phyloP scores from a whole-genome alignment of 2,797 vertebrate genomes.

The Pagetopsis macropterus region DNA sequence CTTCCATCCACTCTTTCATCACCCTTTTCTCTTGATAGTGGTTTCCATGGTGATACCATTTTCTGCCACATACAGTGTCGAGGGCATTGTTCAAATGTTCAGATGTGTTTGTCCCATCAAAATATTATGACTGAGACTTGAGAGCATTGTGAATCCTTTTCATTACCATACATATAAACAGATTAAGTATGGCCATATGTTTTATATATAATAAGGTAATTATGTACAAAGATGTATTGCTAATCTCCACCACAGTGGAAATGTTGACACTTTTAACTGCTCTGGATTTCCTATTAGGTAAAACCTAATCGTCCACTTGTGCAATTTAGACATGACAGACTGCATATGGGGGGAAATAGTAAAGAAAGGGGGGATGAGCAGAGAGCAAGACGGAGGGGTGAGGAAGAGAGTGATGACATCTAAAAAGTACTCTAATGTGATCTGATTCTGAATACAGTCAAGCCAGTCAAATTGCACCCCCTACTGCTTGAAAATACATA shows the following conservation, averaged over 20 bases:
- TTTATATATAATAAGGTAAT: slow-evolving; percentile 62
- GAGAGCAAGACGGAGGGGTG: background rate
- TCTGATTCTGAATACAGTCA: slow-evolving; percentile 1
- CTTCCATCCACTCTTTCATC: slow-evolving; percentile 58
- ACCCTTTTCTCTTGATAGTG: slow-evolving; percentile 67
- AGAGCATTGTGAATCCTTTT: slow-evolving; percentile 56
- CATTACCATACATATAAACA: slow-evolving; percentile 46
- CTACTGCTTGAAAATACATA: slow-evolving; percentile 45
- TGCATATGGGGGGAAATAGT: slow-evolving; percentile 24
- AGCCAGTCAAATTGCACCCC: slow-evolving; percentile 46
- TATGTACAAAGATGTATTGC: slow-evolving; percentile 50
- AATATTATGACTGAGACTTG: slow-evolving; percentile 67
- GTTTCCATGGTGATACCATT: slow-evolving; percentile 83
- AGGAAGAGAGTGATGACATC: slow-evolving; percentile 29
- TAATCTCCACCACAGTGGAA: slow-evolving; percentile 43
- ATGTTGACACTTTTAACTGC: slow-evolving; percentile 47
- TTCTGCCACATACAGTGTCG: slow-evolving; percentile 73
- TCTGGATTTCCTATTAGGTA: slow-evolving; percentile 45
- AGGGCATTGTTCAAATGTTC: slow-evolving; percentile 55
- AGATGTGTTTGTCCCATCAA: slow-evolving; percentile 60
- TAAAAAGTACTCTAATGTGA: slow-evolving; percentile 19
- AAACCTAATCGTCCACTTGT: slow-evolving; percentile 36
- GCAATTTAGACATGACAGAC: slow-evolving; percentile 43
- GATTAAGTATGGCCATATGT: slow-evolving; percentile 49
- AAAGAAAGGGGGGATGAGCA: slow-evolving; percentile 3